Evolutionary conservation across 2,888 invertebrate species (phyloP), one percentile per base, ranked within the genome.

Genomic region (Falcaria lacertinaria): DNA sequence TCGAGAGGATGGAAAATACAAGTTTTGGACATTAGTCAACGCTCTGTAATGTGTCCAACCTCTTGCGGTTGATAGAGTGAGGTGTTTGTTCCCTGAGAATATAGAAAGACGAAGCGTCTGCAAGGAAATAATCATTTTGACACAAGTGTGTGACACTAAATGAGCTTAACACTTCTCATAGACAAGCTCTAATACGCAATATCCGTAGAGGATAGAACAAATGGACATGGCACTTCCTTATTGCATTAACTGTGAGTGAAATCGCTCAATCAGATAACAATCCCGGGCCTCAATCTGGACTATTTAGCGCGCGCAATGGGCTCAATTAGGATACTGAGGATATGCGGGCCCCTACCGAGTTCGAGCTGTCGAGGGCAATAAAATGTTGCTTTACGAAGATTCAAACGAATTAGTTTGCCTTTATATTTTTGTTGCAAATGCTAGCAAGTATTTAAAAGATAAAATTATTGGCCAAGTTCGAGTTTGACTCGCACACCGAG

Each of bases 281-380:
- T 68, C 74, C 83, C 64, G 62, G 49, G 54, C 57, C 65, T 37
- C 37, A 80, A 80, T 81, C 83, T 75, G 68, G 73, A 88, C 87
- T 89, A 88, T 89, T 89, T 89, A 89, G 87, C 88, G 86, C 87
- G 77, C 65, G 75, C 79, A 77, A 82, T 82, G 74, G 77, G 73
- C 70, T 86, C 87, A 88, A 89, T 88, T 89, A 89, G 85, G 84
- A 70, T 69, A 60, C 67, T 69, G 74, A 77, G 87, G 85, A 86
- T 87, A 88, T 88, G 89, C 89, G 89, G 89, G 88, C 86, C 85
- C 85, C 86, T 81, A 22, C 74, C 74, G 72, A 68, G 60, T 28
- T 11, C 64, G 64, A 62, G 63, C 50, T 47, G 50, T 34, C 48
- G 50, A 37, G 52, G 52, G 49, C 53, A 55, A 57, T 79, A 75